A percentile compares a stretch with the other conserved stretches of the same genome.
Conservation (phyloP, 30 jellyfish, hydroid and myxozoan species). For the Aurelia aurita complex sp. Pacific region DNA sequence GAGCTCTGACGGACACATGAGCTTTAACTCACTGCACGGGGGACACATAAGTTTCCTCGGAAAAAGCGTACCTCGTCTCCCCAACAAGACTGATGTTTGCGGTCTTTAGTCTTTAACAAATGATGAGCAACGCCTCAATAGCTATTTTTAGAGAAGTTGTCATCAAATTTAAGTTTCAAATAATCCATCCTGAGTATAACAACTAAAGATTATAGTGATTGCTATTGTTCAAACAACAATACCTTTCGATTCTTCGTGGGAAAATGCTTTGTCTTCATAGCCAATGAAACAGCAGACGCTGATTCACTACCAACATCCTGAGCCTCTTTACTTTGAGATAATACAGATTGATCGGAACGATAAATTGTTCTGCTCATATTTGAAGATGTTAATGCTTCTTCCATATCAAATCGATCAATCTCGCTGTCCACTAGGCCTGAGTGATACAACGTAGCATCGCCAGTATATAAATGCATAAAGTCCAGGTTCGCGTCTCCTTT, state of each 20-base stretch:
- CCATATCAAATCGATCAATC: slow-evolving; percentile 60
- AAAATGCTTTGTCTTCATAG: slow-evolving; percentile 64
- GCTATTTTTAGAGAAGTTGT: no score
- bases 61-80: no score
- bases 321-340: slow-evolving; percentile 63
- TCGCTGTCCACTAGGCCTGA: slow-evolving; percentile 22
- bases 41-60: no score
- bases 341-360: slow-evolving; percentile 78
- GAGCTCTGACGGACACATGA: no score
- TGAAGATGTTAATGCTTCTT: slow-evolving; percentile 57
- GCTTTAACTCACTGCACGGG: no score
- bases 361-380: slow-evolving; percentile 45
- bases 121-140: no score
- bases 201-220: no score
- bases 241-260: slow-evolving; percentile 71
- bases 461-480: slow-evolving; percentile 71
- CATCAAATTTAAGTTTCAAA: no score
- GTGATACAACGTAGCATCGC: slow-evolving; percentile 71
- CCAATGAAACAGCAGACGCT: slow-evolving; percentile 79
- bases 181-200: no score
- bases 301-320: slow-evolving; percentile 55
- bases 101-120: no score
- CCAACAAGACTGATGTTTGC: no score
- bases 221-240: no score
- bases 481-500: slow-evolving; percentile 77